Evolutionary conservation across 2,888 invertebrate genomes (phyloP).

Genomic region (Helleia helle): DNA sequence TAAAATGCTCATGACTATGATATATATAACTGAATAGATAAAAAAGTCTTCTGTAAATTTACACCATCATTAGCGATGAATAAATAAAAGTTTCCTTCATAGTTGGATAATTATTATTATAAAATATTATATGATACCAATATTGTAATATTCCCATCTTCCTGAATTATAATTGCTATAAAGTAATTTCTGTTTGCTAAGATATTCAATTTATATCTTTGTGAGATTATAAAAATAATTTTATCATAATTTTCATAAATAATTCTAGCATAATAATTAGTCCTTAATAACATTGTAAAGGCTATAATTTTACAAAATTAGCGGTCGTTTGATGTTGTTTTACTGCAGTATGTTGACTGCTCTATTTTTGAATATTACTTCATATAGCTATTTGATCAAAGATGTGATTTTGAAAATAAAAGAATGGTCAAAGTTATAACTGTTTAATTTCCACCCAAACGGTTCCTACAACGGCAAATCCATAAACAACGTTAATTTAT

Average conservation of each 20-base stretch:
- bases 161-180: not conserved
- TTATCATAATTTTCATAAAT: not conserved
- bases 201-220: not conserved
- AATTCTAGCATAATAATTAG: conserved; percentile 4
- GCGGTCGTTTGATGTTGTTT: conserved; percentile 20
- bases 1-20: not conserved
- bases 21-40: not conserved
- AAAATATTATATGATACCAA: not conserved
- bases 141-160: not conserved
- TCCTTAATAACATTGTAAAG: conserved; percentile 2
- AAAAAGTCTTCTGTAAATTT: not conserved
- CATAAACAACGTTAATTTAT: conserved; percentile 5
- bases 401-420: conserved; percentile 64
- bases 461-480: conserved; percentile 28
- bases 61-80: no score
- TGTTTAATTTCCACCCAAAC: conserved; percentile 67
- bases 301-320: not conserved
- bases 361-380: conserved; percentile 20
- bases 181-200: not conserved
- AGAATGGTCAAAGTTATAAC: conserved; percentile 52
- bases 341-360: conserved; percentile 45
- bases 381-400: conserved; percentile 19
- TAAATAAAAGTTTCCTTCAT: no score
- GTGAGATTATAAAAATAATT: not conserved
- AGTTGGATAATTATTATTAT: no score